A percentile compares a stretch with the other conserved stretches of the same genome.
phyloP scores from a whole-genome alignment of 2,113 vertebrate genomes.

The Amia ocellicauda region DNA sequence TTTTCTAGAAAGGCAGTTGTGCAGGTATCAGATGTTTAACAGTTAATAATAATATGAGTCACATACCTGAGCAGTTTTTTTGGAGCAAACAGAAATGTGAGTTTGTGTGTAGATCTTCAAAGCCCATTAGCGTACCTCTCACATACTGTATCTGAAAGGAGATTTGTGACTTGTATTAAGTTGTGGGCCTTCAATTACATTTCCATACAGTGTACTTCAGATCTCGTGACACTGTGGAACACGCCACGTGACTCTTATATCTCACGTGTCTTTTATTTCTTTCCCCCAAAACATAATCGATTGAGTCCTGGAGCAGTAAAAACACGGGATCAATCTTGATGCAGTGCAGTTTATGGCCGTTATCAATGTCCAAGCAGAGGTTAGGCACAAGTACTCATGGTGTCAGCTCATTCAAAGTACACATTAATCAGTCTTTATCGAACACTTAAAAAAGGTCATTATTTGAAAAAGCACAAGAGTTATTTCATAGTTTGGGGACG shows the following conservation, averaged over 20 bases:
- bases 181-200: not conserved
- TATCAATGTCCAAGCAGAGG: not conserved
- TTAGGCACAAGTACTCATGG: not conserved
- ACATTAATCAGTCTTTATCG: not conserved
- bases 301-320: not conserved
- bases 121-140: not conserved
- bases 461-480: too few relatives aligned
- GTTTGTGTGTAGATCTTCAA: too few relatives aligned
- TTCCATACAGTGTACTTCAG: not conserved
- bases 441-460: not conserved
- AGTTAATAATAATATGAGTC: too few relatives aligned
- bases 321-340: not conserved
- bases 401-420: not conserved
- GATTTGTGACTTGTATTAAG: not conserved
- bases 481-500: too few relatives aligned
- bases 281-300: not conserved
- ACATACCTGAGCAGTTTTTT: too few relatives aligned
- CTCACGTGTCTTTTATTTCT: not conserved
- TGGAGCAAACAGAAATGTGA: too few relatives aligned
- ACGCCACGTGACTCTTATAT: not conserved
- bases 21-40: too few relatives aligned
- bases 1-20: too few relatives aligned
- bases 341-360: not conserved
- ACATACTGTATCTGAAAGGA: not conserved
- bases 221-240: not conserved